Base-by-base conservation (phyloP, 2,113 vertebrate species). In the Dermatemys mawii region DNA sequence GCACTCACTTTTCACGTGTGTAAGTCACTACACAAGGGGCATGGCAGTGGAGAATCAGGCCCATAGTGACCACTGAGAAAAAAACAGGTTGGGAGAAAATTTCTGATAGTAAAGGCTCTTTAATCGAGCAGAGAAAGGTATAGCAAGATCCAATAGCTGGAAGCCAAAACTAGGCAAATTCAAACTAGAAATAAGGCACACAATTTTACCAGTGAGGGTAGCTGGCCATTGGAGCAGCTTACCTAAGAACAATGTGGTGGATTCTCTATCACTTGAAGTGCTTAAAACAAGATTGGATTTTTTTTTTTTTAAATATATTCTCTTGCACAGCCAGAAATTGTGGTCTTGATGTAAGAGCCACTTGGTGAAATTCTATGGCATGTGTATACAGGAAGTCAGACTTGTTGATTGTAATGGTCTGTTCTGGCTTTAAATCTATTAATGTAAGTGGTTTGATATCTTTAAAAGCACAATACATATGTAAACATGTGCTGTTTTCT, bases 71-170 rank as follows among this genome's bases (percentile, higher is more conserved):
- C 55, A 14, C 27, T 32, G 55, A 76, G 19, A 60, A 4, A 46
- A 11, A 3, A 19, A 88, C 38, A 1, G 1, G 16, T 67, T 87
- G 73, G 21, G 84, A 29, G 29, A 78, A 19, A 93, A 8, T 10
- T 4, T 51, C 57, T 60, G 9, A 8, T 11, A 78, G 35, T 80
- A 79, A 14, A 27, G 60, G 29, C 10, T 91, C 21, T 81, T 54
- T 54, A 50, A 54, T 8, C 6, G 26, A 91, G 13, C 49, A 91
- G 82, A 55, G 54, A 85, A 84, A 82, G 51, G 53, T 35, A 51
- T 79, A 93, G 51, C n/a, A 78, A 76, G 22, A 83, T 81, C 94
- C 67, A 84, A 81, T 54, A 84, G 81, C 81, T 96, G 81, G 16
- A 89, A 83, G 41, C n/a, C 87, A 60, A 41, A 94, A 26, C 78